Base-by-base conservation (phyloP, 2,888 invertebrate genomes). In the Microctonus aethiopoides region DNA sequence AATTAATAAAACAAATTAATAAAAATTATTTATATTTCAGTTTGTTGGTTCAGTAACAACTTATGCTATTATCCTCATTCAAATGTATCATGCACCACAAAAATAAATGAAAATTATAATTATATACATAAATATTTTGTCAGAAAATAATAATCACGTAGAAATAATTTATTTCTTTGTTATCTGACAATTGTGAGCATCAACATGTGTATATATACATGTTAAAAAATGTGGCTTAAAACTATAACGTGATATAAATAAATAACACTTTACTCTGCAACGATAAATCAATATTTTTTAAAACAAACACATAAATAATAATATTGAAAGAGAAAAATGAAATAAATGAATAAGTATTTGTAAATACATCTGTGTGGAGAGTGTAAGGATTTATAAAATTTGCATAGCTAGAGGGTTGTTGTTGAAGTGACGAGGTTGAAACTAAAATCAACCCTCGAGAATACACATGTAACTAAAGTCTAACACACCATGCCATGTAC, bases 401-500 rank as follows among this genome's bases (percentile, higher is more conserved):
- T 41, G 61, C 61, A 61, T 61, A 36, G 60, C 20, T 22, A 24
- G n/a, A 26, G 29, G 56, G 24, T 16, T 16, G 16, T 46, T 36
- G 36, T 46, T 4, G 24, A 56, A 13, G 56, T n/a, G 29, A 56
- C 56, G 13, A 56, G 11, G 11, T 26, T 56, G n/a, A 29, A 56
- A 56, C 29, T 16, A 46, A 46, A 20, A 46, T 16, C 16, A 16
- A 46, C 46, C 46, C 46, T 46, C 46, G 16, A 46, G 0, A 1
- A 46, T 56, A 56, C 56, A 56, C 11, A 56, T 56, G 56, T 56
- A 56, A 56, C 56, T 29, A 56, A 56, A 56, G 56, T n/a, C 56
- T 5, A 26, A 56, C 26, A 56, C 22, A 24, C 4, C 24, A 24
- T n/a, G 11, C 56, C 56, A 29, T 22, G n/a, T 26, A 56, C 9